These are phyloP conservation scores for Pardosa pseudoannulata DNA, from an alignment of 2,888 invertebrate genomes.

Conservation along the genomic window DNA sequence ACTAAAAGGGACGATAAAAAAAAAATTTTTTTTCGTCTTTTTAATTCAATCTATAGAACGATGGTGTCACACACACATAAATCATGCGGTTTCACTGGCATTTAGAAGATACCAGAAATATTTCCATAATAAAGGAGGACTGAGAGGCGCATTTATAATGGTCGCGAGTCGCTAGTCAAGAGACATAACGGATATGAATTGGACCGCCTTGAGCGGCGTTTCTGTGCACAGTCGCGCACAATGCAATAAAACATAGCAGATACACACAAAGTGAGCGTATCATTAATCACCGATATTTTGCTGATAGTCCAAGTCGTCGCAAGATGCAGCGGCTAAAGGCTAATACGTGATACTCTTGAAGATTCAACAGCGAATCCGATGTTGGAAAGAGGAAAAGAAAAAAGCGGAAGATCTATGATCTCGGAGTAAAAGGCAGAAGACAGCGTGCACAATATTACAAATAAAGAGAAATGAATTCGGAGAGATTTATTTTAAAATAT, in stretches of 20 bases:
- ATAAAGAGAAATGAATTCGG: no score
- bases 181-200: neutral
- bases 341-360: no score
- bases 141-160: neutral
- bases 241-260: neutral
- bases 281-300: neutral
- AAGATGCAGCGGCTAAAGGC: no score
- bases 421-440: no score
- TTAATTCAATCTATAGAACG: neutral
- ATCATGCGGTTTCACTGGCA: neutral
- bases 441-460: no score
- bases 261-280: neutral
- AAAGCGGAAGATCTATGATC: no score
- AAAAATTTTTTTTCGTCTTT: neutral
- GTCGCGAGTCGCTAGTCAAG: neutral
- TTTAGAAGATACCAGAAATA: neutral
- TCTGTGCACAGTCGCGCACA: neutral
- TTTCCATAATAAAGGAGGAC: conserved; percentile 9
- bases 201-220: neutral
- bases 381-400: no score
- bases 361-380: no score
- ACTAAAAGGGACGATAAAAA: neutral
- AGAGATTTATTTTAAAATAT: no score
- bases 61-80: neutral
- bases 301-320: neutral